Conservation (phyloP, 2,113 vertebrate genomes). For the Aplodontia rufa region DNA sequence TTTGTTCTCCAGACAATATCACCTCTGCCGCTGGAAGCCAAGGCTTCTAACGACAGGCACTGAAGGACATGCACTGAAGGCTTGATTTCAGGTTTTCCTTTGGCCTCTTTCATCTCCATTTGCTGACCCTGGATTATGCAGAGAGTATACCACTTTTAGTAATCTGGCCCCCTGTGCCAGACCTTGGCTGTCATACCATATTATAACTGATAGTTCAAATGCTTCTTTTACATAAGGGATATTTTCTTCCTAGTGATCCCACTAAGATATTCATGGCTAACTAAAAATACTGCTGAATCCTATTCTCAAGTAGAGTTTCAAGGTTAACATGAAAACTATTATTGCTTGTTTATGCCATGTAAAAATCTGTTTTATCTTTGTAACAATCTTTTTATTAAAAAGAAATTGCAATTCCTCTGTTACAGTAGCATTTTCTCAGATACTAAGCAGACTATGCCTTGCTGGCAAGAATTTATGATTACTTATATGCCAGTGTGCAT, state of each 20-base stretch:
- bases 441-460: not conserved
- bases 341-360: constrained; percentile 60
- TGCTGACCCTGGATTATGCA: constrained; percentile 52
- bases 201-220: constrained; percentile 56
- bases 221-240: constrained; percentile 7
- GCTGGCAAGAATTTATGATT: constrained; percentile 70
- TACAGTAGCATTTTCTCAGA: constrained; percentile 14
- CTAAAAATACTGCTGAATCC: constrained; percentile 60
- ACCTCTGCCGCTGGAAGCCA: constrained; percentile 48
- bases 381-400: constrained; percentile 62
- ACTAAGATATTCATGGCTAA: constrained; percentile 72
- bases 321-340: constrained; percentile 66
- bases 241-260: constrained; percentile 28
- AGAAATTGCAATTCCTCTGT: constrained; percentile 1
- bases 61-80: constrained; percentile 39
- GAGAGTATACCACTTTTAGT: constrained; percentile 40
- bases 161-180: not conserved
- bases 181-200: constrained; percentile 54
- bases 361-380: constrained; percentile 71
- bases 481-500: constrained; percentile 68
- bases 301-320: constrained; percentile 39
- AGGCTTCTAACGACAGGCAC: not conserved
- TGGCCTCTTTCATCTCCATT: constrained; percentile 61
- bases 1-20: not conserved
- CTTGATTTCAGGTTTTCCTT: constrained; percentile 54